phyloP scores from a whole-genome alignment of 2,797 vertebrate genomes.

The Hylomyscus alleni region DNA sequence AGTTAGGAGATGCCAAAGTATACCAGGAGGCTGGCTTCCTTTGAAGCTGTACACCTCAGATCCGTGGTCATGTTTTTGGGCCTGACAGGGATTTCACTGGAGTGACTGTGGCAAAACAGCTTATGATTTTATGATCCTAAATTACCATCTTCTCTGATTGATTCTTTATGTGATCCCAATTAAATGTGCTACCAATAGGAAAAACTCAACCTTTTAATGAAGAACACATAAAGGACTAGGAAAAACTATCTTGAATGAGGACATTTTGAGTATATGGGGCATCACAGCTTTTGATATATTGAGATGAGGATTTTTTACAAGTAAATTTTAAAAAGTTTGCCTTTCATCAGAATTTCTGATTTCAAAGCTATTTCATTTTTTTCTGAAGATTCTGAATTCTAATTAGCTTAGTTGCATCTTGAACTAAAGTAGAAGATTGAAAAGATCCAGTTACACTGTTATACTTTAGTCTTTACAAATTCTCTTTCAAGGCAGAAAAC shows the following conservation, averaged over 20 bases:
- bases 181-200: constrained; percentile 66
- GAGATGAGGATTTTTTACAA: neutral
- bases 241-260: neutral
- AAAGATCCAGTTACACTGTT: neutral
- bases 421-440: neutral
- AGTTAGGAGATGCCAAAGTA: too few species aligned
- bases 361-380: neutral
- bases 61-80: too few species aligned
- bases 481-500: neutral
- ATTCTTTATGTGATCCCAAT: constrained; percentile 70
- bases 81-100: too few species aligned
- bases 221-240: neutral
- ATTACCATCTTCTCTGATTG: constrained; percentile 14
- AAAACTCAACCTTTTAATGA: constrained; percentile 70
- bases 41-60: too few species aligned
- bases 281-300: neutral
- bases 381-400: neutral
- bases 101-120: neutral
- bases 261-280: neutral
- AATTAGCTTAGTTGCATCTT: neutral
- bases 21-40: too few species aligned
- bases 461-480: neutral
- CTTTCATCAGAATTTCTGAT: neutral
- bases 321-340: neutral
- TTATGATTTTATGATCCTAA: constrained; percentile 59